Evolutionary conservation across 2,888 invertebrate species (phyloP).

Genomic region (Argyresthia albistria): DNA sequence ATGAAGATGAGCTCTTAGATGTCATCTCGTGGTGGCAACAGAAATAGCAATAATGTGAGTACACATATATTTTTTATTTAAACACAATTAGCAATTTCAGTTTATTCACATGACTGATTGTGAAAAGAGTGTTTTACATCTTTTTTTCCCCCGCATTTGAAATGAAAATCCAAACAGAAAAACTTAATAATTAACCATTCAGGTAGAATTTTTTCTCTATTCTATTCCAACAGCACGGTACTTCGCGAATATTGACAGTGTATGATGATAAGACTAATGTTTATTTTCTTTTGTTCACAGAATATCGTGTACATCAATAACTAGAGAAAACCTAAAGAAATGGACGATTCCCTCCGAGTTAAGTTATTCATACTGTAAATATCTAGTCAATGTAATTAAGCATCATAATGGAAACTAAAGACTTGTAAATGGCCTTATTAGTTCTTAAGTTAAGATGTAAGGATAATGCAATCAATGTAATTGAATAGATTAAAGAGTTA

Average conservation of each 20-base stretch:
- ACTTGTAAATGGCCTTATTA: constrained; percentile 35
- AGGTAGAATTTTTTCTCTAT: not conserved
- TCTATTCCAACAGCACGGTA: not conserved
- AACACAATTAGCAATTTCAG: not conserved
- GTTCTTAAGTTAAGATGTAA: not conserved
- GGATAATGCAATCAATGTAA: not conserved
- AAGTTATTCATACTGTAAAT: constrained; percentile 25
- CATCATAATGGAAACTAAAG: constrained; percentile 7
- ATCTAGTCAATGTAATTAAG: constrained; percentile 51
- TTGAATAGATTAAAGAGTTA: not conserved
- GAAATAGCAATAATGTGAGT: constrained; percentile 62
- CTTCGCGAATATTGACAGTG: no score
- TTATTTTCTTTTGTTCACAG: constrained; percentile 46
- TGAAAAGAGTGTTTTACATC: constrained; percentile 1
- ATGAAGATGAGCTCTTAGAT: constrained; percentile 90
- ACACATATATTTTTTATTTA: not conserved
- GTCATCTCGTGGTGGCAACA: constrained; percentile 90
- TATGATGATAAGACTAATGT: not conserved
- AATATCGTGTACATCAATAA: constrained; percentile 13
- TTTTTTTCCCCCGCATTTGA: not conserved
- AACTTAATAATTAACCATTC: not conserved
- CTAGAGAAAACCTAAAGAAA: constrained; percentile 12
- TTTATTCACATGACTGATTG: not conserved
- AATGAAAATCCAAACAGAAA: not conserved
- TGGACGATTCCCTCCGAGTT: constrained; percentile 63